phyloP scores from a whole-genome alignment of 2,888 invertebrate genomes.

The Oscheius sp. region DNA sequence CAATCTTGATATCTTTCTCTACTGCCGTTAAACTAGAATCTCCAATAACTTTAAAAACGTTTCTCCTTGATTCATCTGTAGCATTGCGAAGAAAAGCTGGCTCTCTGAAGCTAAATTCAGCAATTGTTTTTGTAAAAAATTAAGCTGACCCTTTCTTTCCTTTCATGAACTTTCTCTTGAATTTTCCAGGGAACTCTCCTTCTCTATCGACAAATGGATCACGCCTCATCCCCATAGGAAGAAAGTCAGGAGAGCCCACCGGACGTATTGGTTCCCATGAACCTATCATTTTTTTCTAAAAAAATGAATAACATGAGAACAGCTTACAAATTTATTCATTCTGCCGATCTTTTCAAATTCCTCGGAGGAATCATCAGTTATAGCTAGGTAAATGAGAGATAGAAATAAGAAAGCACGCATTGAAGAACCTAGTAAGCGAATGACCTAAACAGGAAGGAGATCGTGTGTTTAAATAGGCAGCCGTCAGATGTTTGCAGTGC shows the following conservation, averaged over 20 bases:
- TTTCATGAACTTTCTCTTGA: neutral
- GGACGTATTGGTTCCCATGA: neutral
- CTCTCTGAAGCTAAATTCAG: neutral
- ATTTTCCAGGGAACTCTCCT: slow-evolving; percentile 16
- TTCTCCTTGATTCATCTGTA: neutral
- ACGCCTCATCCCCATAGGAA: slow-evolving; percentile 10
- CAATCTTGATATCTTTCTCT: slow-evolving; percentile 17
- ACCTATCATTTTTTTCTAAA: slow-evolving; percentile 8
- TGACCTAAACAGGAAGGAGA: slow-evolving; percentile 26
- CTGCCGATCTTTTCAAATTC: neutral
- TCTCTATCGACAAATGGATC: neutral
- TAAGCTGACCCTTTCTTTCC: neutral
- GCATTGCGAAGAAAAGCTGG: slow-evolving; percentile 15
- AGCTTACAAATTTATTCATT: slow-evolving; percentile 16
- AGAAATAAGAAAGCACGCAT: neutral
- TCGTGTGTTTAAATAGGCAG: slow-evolving; percentile 30
- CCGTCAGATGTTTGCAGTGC: slow-evolving; percentile 24
- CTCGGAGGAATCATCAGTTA: slow-evolving; percentile 15
- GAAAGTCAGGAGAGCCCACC: slow-evolving; percentile 5
- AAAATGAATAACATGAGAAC: neutral
- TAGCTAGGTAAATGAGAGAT: neutral
- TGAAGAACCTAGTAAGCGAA: neutral
- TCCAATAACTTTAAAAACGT: neutral
- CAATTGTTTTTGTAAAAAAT: neutral
- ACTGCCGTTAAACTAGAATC: slow-evolving; percentile 3